These are phyloP conservation scores for Metridium senile DNA, from an alignment of 92 coral and sea anemone genomes.

Conservation along the genomic window DNA sequence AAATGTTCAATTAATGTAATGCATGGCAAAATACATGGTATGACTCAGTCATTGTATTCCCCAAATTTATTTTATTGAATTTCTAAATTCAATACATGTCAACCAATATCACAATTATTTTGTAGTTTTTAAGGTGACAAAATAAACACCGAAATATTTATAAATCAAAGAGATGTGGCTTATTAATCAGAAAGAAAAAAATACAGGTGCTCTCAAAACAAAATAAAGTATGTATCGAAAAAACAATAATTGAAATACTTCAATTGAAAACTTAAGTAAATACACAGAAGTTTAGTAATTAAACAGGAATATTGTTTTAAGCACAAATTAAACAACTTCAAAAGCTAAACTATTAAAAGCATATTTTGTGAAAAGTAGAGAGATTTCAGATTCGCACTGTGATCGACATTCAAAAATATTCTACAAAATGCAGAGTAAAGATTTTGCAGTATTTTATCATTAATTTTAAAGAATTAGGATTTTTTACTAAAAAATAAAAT, in stretches of 20 bases:
- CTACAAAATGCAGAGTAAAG: too few species aligned
- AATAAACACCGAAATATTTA: not conserved
- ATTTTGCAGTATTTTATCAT: too few species aligned
- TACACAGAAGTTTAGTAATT: not conserved
- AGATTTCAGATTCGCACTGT: not conserved
- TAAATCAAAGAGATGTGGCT: too few species aligned
- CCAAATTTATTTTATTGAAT: too few species aligned
- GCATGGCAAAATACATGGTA: not conserved
- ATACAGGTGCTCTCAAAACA: not conserved
- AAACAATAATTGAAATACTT: not conserved
- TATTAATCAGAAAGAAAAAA: not conserved
- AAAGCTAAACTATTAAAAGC: not conserved
- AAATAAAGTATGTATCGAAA: not conserved
- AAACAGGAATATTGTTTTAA: not conserved
- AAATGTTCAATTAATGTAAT: constrained; percentile 8
- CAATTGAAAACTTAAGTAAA: not conserved
- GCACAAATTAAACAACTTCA: not conserved
- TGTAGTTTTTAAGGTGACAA: not conserved
- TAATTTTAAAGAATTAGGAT: too few species aligned
- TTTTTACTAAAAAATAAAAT: too few species aligned
- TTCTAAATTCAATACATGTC: not conserved
- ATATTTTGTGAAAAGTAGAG: not conserved
- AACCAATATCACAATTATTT: not conserved
- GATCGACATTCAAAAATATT: not conserved
- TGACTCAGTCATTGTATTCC: not conserved